Evolutionary conservation across 30 jellyfish, hydroid and myxozoan species (phyloP).

Genomic region (Chrysaora quinquecirrha): DNA sequence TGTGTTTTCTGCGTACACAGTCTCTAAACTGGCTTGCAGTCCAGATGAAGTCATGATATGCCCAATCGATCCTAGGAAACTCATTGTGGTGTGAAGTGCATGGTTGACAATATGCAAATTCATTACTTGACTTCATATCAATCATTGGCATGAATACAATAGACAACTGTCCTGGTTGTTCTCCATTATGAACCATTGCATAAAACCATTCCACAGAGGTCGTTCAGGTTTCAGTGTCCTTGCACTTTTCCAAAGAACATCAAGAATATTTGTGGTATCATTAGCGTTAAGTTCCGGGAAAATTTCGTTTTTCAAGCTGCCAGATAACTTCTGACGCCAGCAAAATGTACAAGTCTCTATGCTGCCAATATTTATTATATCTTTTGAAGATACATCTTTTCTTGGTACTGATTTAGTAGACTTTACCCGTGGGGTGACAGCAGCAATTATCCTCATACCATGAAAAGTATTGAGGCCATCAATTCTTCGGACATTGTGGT

Average conservation of each 20-base stretch:
- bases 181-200: constrained; percentile 5
- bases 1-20: neutral
- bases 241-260: too few species aligned
- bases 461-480: neutral
- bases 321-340: too few species aligned
- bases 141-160: constrained; percentile 13
- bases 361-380: neutral
- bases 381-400: neutral
- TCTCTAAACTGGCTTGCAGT: too few species aligned
- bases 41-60: neutral
- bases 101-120: constrained; percentile 11
- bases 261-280: too few species aligned
- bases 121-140: constrained; percentile 11
- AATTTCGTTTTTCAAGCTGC: too few species aligned
- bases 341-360: too few species aligned
- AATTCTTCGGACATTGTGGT: neutral
- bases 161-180: constrained; percentile 10
- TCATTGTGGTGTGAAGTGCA: too few species aligned
- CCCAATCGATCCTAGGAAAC: too few species aligned
- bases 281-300: too few species aligned
- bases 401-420: neutral
- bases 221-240: too few species aligned
- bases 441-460: neutral
- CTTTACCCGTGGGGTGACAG: neutral
- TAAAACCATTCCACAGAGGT: neutral